Conservation (phyloP, 23 tunicate genomes). For the Trididemnum clinides region DNA sequence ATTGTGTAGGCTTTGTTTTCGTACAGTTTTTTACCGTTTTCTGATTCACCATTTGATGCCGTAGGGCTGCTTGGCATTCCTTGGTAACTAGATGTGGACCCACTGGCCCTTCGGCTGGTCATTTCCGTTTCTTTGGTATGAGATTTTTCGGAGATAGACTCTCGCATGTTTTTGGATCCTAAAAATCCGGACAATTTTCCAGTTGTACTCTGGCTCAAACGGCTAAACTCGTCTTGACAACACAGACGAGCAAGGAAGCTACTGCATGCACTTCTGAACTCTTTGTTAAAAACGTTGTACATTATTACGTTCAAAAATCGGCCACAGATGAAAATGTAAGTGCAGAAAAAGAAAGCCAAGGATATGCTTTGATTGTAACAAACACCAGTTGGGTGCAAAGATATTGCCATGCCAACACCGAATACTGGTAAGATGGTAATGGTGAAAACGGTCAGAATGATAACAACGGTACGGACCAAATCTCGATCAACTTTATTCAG, state of each 20-base stretch:
- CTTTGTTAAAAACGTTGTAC: constrained; percentile 84
- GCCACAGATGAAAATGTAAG: constrained; percentile 52
- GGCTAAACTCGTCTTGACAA: no score
- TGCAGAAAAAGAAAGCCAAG: constrained; percentile 40
- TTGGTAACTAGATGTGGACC: constrained; percentile 19
- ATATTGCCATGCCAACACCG: constrained; percentile 27
- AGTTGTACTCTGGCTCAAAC: no score
- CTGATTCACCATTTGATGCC: no score
- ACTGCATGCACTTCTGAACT: constrained; percentile 60
- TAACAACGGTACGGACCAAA: constrained; percentile 64
- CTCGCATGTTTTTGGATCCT: not conserved
- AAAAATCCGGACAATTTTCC: no score
- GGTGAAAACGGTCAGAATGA: constrained; percentile 66
- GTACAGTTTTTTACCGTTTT: no score
- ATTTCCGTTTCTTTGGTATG: constrained; percentile 11
- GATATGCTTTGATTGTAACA: constrained; percentile 25
- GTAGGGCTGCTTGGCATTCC: no score
- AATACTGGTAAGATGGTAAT: constrained; percentile 73
- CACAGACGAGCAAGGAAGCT: no score
- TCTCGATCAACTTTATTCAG: constrained; percentile 70
- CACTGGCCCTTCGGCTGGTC: not conserved
- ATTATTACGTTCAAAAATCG: constrained; percentile 79
- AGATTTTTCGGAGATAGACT: not conserved
- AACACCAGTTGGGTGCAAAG: not conserved
- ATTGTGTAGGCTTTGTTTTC: no score